phyloP scores from a whole-genome alignment of 2,797 vertebrate genomes.

The Pelochelys cantorii region DNA sequence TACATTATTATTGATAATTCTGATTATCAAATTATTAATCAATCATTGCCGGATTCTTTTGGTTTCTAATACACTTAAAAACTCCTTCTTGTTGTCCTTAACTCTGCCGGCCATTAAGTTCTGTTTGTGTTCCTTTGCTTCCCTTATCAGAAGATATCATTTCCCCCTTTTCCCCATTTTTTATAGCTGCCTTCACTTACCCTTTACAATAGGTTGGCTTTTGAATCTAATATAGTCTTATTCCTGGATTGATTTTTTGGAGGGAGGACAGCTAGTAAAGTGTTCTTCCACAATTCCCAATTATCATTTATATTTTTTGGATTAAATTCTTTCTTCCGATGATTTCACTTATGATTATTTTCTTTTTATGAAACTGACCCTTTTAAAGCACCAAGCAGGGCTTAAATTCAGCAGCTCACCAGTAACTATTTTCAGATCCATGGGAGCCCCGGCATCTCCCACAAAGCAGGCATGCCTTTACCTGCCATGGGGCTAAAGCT shows the following conservation, averaged over 20 bases:
- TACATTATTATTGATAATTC: not conserved
- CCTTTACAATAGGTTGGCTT: not conserved
- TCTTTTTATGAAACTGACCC: too few relatives aligned
- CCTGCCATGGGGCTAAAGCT: too few relatives aligned
- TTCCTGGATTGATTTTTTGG: not conserved
- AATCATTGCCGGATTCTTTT: not conserved
- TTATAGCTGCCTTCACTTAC: not conserved
- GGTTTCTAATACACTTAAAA: not conserved
- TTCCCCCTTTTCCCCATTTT: not conserved
- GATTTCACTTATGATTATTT: not conserved
- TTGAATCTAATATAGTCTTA: not conserved
- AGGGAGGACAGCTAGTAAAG: too few relatives aligned
- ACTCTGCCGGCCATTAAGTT: not conserved
- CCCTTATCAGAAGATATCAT: not conserved
- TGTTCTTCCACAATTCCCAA: too few relatives aligned
- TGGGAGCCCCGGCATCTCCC: too few relatives aligned
- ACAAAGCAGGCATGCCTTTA: too few relatives aligned
- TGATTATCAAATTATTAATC: not conserved
- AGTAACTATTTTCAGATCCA: too few relatives aligned
- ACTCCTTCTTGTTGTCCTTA: not conserved
- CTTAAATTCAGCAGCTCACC: too few relatives aligned
- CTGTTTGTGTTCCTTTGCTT: not conserved
- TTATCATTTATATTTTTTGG: too few relatives aligned
- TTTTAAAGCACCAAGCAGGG: not conserved
- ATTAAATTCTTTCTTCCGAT: not conserved